phyloP scores from a whole-genome alignment of 1,140 invertebrate genomes.

The Brachionus sp. region DNA sequence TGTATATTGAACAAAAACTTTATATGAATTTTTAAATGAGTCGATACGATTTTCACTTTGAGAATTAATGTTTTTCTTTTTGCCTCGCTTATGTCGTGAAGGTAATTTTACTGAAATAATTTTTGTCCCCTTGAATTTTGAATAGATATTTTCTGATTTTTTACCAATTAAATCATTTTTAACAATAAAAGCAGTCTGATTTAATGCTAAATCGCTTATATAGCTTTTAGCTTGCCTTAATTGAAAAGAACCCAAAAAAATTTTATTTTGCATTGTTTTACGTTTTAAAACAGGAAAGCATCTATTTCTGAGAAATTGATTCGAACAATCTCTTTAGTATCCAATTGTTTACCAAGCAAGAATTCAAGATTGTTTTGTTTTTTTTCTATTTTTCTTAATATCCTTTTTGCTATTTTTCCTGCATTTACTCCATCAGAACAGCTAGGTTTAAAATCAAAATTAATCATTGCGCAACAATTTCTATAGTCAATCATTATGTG shows the following conservation, averaged over 20 bases:
- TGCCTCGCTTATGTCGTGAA: background rate
- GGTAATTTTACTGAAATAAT: background rate
- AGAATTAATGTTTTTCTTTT: background rate
- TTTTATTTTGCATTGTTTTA: background rate
- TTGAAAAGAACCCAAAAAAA: constrained; percentile 2
- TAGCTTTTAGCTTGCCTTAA: constrained; percentile 8
- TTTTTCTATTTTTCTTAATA: background rate
- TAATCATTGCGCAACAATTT: background rate
- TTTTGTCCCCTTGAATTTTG: background rate
- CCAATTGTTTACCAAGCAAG: background rate
- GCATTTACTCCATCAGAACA: constrained; percentile 9
- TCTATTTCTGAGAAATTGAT: background rate
- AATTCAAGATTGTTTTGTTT: background rate
- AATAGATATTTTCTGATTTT: background rate
- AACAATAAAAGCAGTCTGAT: background rate
- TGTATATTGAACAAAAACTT: background rate
- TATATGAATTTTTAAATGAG: background rate
- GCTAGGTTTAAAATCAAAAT: background rate
- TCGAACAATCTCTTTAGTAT: background rate
- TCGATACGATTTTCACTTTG: background rate
- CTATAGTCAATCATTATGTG: constrained; percentile 19
- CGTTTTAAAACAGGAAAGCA: constrained; percentile 6
- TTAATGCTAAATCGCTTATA: background rate
- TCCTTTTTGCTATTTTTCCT: background rate
- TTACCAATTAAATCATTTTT: background rate